A percentile compares a stretch with the other conserved stretches of the same genome.
phyloP scores from a whole-genome alignment of 2,888 invertebrate genomes.

The Zaprionus lineosus region DNA sequence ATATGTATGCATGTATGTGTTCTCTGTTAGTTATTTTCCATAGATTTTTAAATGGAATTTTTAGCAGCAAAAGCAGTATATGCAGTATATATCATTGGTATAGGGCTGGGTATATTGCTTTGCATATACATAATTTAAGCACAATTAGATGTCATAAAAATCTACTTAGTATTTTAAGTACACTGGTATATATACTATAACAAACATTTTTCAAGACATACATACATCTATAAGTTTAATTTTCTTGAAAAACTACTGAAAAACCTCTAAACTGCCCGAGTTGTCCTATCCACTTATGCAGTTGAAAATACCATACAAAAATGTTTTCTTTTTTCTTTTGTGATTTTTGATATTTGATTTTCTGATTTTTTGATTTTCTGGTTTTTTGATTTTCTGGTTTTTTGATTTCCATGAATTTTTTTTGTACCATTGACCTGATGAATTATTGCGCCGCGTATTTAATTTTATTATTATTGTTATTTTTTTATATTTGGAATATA shows the following conservation, averaged over 20 bases:
- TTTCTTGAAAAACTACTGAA: not conserved
- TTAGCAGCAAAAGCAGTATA: slow-evolving; percentile 37
- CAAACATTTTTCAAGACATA: slow-evolving; percentile 17
- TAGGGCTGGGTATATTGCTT: slow-evolving; percentile 37
- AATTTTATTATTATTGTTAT: slow-evolving; percentile 17
- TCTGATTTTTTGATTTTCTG: too few relatives aligned
- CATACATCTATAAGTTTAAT: slow-evolving; percentile 19
- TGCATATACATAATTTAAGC: slow-evolving; percentile 51
- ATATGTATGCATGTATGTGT: not conserved
- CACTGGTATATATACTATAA: slow-evolving; percentile 22
- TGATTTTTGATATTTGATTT: too few relatives aligned
- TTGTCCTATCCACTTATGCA: slow-evolving; percentile 23
- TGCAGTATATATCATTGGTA: slow-evolving; percentile 16
- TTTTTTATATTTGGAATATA: slow-evolving; percentile 22
- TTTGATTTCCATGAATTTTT: too few relatives aligned
- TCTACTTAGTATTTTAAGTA: slow-evolving; percentile 52
- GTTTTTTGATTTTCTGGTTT: too few relatives aligned
- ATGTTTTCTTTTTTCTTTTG: slow-evolving; percentile 38
- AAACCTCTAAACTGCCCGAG: slow-evolving; percentile 3
- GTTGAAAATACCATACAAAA: slow-evolving; percentile 68
- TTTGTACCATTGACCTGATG: slow-evolving; percentile 68
- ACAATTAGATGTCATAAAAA: slow-evolving; percentile 74
- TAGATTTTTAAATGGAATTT: slow-evolving; percentile 24
- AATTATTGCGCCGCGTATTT: slow-evolving; percentile 26
- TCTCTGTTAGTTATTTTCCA: slow-evolving; percentile 16